Evolutionary conservation across 1,140 invertebrate species (phyloP).

Genomic region (Drosophila nannoptera): DNA sequence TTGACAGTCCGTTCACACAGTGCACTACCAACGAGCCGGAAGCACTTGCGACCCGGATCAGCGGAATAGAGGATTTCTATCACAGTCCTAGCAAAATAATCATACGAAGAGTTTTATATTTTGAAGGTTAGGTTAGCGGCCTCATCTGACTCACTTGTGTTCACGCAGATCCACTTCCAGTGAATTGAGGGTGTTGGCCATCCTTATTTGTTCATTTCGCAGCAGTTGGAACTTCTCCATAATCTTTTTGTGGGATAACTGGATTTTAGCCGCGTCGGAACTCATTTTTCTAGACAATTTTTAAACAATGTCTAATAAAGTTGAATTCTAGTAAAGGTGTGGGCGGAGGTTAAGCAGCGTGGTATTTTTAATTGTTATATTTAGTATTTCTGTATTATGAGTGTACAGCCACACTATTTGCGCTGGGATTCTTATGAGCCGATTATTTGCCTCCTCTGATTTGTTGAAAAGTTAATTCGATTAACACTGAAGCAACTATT

Average conservation of each 20-base stretch:
- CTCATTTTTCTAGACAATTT: slow-evolving; percentile 54
- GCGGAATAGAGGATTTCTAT: slow-evolving; percentile 95
- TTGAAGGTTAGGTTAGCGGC: slow-evolving; percentile 38
- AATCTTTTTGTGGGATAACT: slow-evolving; percentile 86
- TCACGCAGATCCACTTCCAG: slow-evolving; percentile 95
- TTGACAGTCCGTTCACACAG: slow-evolving; percentile 95
- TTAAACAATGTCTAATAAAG: slow-evolving; percentile 49
- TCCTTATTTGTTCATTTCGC: slow-evolving; percentile 90
- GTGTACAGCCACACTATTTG: slow-evolving; percentile 6
- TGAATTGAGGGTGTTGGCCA: slow-evolving; percentile 93
- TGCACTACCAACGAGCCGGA: slow-evolving; percentile 94
- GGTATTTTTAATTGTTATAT: background rate
- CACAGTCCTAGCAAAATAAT: slow-evolving; percentile 87
- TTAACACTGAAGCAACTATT: no score
- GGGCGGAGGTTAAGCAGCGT: slow-evolving; percentile 1
- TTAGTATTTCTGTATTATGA: background rate
- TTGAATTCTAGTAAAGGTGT: slow-evolving; percentile 41
- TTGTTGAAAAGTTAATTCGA: no score
- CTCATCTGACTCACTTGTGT: slow-evolving; percentile 88
- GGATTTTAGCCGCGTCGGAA: slow-evolving; percentile 55
- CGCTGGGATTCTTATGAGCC: no score
- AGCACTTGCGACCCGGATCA: slow-evolving; percentile 92
- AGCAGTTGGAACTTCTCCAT: slow-evolving; percentile 91
- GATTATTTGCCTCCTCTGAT: no score
- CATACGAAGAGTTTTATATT: slow-evolving; percentile 16